Percentiles rank a stretch among this genome's conserved stretches.
These are phyloP conservation scores for Oscheius myriophilus DNA, from an alignment of 2,888 invertebrate genomes.

Conservation along the genomic window DNA sequence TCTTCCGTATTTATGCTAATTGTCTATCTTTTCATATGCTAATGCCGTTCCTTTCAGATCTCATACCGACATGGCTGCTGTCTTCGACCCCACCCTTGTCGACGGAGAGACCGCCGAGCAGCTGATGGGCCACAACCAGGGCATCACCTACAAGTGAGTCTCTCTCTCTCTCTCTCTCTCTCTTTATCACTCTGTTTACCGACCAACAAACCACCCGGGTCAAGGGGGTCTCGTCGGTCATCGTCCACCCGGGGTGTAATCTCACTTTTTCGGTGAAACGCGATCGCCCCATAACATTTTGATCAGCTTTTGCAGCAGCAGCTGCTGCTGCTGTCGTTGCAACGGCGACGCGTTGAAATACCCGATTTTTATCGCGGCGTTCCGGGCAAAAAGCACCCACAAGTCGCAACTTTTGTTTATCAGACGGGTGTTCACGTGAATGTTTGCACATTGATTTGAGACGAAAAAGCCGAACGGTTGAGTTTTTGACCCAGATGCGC, in stretches of 20 bases:
- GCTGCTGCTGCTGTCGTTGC: too few relatives aligned
- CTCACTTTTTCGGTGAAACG: too few relatives aligned
- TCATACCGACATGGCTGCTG: neutral
- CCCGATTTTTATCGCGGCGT: too few relatives aligned
- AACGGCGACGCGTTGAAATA: too few relatives aligned
- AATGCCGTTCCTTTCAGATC: neutral
- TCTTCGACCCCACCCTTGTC: slow-evolving; percentile 35
- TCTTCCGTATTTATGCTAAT: neutral
- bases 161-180: slow-evolving; percentile 7
- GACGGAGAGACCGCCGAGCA: slow-evolving; percentile 65
- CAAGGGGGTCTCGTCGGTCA: neutral
- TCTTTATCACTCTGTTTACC: neutral
- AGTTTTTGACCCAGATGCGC: too few relatives aligned
- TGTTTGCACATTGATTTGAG: neutral
- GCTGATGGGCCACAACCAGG: slow-evolving; percentile 60
- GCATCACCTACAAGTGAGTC: slow-evolving; percentile 66
- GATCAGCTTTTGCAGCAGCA: too few relatives aligned
- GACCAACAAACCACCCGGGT: neutral
- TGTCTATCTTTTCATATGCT: neutral
- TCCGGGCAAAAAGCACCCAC: too few relatives aligned
- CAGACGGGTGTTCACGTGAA: too few relatives aligned
- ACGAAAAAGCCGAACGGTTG: neutral
- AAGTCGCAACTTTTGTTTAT: too few relatives aligned
- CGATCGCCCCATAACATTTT: too few relatives aligned
- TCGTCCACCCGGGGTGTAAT: neutral